Base-by-base conservation (phyloP, 2,888 invertebrate species). In the Torymus aiolomorphi region DNA sequence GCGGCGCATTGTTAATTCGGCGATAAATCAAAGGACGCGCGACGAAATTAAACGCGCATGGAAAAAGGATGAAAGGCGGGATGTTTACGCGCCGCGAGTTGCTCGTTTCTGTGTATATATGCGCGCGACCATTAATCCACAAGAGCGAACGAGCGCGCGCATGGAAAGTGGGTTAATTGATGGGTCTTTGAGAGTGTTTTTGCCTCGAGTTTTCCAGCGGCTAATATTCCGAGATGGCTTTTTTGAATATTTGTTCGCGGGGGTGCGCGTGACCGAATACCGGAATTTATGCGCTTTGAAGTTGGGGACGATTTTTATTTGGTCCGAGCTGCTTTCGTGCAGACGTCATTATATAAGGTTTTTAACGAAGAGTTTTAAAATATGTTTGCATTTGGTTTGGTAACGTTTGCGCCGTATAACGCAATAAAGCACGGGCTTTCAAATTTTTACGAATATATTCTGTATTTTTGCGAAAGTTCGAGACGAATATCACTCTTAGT, bases 111-210 rank as follows among this genome's bases (percentile, higher is more conserved):
- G 24, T n/a, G 57, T 5, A 1, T 42, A 8, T 54, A 31, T 11
- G 12, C 16, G 69, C 20, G 65, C 65, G 71, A 24, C 73, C 80
- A 71, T 82, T 81, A 80, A 80, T 82, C 69, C 54, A 72, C 73
- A 65, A 75, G 78, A 59, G 78, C 76, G 74, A 31, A 13, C 70
- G 67, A 78, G 52, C 42, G 42, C 8, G 42, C 8, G 42, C 42
- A 63, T 80, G 52, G 76, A 80, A 77, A 77, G 69, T 80, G 12
- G 80, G 73, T 62, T 80, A 80, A 80, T 73, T 61, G 72, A 76
- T 71, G 71, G 62, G 62, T 14, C 66, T 73, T 56, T 42, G n/a
- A 49, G 11, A 14, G 10, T 49, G 75, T 59, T 74, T 70, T 80
- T 72, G 54, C 75, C 18, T 24, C 14, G 49, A 42, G 42, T 42